phyloP scores from a whole-genome alignment of 2,797 vertebrate species.

The Cirrhinus molitorella region DNA sequence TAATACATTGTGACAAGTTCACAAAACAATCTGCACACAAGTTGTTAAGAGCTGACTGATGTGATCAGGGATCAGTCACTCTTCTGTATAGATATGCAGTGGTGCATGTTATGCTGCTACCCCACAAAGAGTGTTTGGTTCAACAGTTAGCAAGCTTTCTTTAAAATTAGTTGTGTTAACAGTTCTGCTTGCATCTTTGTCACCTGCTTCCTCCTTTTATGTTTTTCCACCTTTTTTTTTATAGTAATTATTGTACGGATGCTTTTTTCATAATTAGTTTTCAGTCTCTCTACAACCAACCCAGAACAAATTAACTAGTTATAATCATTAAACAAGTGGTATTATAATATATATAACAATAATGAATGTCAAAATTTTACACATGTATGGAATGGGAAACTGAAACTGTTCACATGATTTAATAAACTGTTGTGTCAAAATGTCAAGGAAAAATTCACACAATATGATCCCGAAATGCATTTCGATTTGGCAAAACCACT shows the following conservation, averaged over 20 bases:
- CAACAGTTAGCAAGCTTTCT: neutral
- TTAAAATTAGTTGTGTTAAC: neutral
- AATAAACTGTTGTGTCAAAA: neutral
- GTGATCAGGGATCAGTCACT: neutral
- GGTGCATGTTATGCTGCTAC: neutral
- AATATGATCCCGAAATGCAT: neutral
- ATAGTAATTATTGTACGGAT: neutral
- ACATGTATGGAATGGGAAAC: neutral
- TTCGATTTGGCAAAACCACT: conserved; percentile 8
- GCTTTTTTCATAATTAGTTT: neutral
- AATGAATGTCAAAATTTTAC: neutral
- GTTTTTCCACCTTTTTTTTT: neutral
- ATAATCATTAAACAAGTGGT: neutral
- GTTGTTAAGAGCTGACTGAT: conserved; percentile 13
- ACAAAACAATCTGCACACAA: conserved; percentile 24
- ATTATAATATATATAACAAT: neutral
- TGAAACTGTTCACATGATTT: neutral
- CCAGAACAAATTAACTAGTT: neutral
- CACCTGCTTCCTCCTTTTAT: too few species aligned
- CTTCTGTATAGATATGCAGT: neutral
- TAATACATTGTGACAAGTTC: conserved; percentile 11
- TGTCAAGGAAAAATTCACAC: neutral
- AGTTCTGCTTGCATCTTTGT: too few species aligned
- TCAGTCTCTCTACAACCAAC: neutral
- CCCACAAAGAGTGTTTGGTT: neutral